Percentiles rank a stretch among this genome's conserved stretches.
Conservation (phyloP, 1,140 invertebrate genomes). For the Drosophila cardini region DNA sequence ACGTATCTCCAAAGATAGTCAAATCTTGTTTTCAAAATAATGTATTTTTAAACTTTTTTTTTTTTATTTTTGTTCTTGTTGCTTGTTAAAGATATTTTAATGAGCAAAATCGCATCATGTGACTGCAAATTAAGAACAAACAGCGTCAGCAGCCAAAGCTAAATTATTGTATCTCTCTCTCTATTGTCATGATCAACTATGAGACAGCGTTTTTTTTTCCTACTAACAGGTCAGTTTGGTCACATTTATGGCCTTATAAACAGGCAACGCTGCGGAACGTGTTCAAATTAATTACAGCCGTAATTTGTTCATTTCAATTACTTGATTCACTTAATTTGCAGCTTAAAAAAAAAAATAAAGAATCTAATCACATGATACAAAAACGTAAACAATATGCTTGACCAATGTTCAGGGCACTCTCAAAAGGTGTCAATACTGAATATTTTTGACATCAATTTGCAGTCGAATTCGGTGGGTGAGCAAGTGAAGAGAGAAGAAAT, state of each 20-base stretch:
- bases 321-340: conserved; percentile 37
- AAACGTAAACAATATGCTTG: conserved; percentile 34
- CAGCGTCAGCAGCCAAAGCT: conserved; percentile 13
- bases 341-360: conserved; percentile 41
- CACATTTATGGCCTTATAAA: conserved; percentile 11
- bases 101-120: conserved; percentile 52
- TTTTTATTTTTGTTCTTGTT: too few relatives aligned
- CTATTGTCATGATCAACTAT: conserved; percentile 18
- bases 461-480: too few relatives aligned
- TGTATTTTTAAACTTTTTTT: conserved; percentile 37
- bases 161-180: conserved; percentile 5
- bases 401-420: conserved; percentile 54
- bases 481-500: conserved; percentile 16
- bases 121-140: conserved; percentile 37
- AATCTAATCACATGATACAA: not conserved
- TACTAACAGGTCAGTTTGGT: conserved; percentile 3
- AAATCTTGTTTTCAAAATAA: conserved; percentile 7
- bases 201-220: conserved; percentile 31
- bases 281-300: conserved; percentile 30
- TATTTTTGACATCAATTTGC: conserved; percentile 48
- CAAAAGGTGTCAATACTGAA: conserved; percentile 65
- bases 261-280: conserved; percentile 19
- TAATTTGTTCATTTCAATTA: conserved; percentile 16
- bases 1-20: not conserved
- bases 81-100: conserved; percentile 29